Evolutionary conservation across 2,113 vertebrate species (phyloP).

Genomic region (Ochotona princeps): DNA sequence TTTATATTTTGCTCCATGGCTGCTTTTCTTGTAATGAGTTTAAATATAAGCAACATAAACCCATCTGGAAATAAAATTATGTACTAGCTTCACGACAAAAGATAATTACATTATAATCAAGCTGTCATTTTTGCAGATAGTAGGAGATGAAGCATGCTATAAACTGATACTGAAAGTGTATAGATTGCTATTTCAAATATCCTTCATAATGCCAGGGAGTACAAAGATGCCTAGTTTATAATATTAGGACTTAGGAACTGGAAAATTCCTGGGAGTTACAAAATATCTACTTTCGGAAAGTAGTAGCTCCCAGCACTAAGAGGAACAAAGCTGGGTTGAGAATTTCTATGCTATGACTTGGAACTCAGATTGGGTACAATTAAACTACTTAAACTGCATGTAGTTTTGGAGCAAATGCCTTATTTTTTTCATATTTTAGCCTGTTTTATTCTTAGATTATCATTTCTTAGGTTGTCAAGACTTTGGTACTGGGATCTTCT

Average conservation of each 20-base stretch:
- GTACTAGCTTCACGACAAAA: slow-evolving; percentile 79
- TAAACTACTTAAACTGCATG: not conserved
- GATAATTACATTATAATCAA: slow-evolving; percentile 88
- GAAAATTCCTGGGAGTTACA: slow-evolving; percentile 43
- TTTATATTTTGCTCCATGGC: slow-evolving; percentile 77
- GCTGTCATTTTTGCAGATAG: slow-evolving; percentile 83
- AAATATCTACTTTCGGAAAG: not conserved
- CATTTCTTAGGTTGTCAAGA: not conserved
- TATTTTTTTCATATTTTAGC: slow-evolving; percentile 26
- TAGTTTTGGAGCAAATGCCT: slow-evolving; percentile 6
- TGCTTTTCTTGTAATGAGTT: slow-evolving; percentile 82
- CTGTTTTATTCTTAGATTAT: not conserved
- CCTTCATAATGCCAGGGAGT: slow-evolving; percentile 27
- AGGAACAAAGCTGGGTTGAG: not conserved
- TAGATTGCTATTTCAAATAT: slow-evolving; percentile 72
- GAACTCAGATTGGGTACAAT: not conserved
- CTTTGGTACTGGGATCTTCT: not conserved
- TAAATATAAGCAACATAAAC: slow-evolving; percentile 85
- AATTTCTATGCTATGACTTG: not conserved
- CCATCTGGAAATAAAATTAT: slow-evolving; percentile 85
- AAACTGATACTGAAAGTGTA: slow-evolving; percentile 77
- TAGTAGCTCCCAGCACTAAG: not conserved
- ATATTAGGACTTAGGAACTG: not conserved
- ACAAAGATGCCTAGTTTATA: slow-evolving; percentile 57
- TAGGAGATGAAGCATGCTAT: slow-evolving; percentile 81